Evolutionary conservation across 2,888 invertebrate species (phyloP).

Genomic region (Agriotes lineatus): DNA sequence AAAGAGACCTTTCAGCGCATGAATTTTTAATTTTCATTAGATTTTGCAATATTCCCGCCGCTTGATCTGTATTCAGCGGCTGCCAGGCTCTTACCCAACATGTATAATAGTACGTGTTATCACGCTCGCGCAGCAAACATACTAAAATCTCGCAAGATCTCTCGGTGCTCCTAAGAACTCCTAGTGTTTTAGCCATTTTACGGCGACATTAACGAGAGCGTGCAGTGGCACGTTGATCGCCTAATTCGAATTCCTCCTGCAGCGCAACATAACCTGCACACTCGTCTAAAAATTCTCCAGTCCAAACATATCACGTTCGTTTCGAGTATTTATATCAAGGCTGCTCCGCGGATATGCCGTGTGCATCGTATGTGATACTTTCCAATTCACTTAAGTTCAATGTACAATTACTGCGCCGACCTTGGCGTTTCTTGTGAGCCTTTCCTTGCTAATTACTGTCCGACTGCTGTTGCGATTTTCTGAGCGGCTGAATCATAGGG

Average conservation of each 20-base stretch:
- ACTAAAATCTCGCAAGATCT: too few species aligned
- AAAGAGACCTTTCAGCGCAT: too few species aligned
- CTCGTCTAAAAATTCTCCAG: slow-evolving; percentile 15
- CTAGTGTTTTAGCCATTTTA: neutral
- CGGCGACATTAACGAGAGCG: slow-evolving; percentile 22
- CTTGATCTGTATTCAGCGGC: too few species aligned
- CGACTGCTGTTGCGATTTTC: neutral
- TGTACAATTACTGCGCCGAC: slow-evolving; percentile 37
- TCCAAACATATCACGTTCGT: slow-evolving; percentile 35
- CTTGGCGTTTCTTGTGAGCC: slow-evolving; percentile 25
- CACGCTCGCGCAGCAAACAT: too few species aligned
- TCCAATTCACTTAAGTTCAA: slow-evolving; percentile 44
- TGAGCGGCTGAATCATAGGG: neutral
- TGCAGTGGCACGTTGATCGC: slow-evolving; percentile 24
- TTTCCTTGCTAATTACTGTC: slow-evolving; percentile 28
- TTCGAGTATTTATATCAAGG: slow-evolving; percentile 40
- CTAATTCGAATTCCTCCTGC: slow-evolving; percentile 6
- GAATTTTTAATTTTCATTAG: too few species aligned
- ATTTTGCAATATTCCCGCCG: too few species aligned
- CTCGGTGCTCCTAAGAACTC: neutral
- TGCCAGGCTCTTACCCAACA: too few species aligned
- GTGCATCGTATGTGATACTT: slow-evolving; percentile 36
- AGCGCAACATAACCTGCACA: slow-evolving; percentile 2
- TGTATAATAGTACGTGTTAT: too few species aligned
- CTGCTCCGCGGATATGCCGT: slow-evolving; percentile 30